Evolutionary conservation across 2,888 invertebrate genomes (phyloP).

Genomic region (Plagodis pulveraria): DNA sequence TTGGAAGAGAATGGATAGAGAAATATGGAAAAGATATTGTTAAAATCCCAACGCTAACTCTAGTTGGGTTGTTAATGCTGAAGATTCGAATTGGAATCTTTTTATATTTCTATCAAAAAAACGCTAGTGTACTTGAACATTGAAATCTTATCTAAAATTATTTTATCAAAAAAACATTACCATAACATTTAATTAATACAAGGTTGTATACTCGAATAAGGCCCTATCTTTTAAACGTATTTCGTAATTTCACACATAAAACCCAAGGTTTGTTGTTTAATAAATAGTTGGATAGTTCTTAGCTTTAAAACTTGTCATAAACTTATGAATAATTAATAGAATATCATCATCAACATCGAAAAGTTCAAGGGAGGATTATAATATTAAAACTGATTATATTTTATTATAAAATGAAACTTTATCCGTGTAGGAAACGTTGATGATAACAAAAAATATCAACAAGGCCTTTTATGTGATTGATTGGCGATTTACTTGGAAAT

Average conservation of each 20-base stretch:
- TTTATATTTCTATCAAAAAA: not conserved
- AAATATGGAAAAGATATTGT: constrained; percentile 3
- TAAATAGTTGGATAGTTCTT: constrained; percentile 46
- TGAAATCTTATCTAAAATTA: constrained; percentile 21
- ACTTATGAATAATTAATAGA: constrained; percentile 45
- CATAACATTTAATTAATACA: constrained; percentile 38
- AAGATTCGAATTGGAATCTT: not conserved
- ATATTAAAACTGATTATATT: constrained; percentile 27
- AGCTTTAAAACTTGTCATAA: constrained; percentile 39
- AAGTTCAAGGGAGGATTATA: constrained; percentile 53
- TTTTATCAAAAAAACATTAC: constrained; percentile 24
- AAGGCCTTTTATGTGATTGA: constrained; percentile 11
- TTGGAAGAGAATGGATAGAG: not conserved
- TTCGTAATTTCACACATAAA: constrained; percentile 48
- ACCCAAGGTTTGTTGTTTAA: constrained; percentile 52
- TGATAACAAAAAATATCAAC: constrained; percentile 8
- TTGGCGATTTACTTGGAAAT: constrained; percentile 14
- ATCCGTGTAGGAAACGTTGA: constrained; percentile 15
- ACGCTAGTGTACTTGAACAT: constrained; percentile 22
- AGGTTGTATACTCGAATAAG: constrained; percentile 32
- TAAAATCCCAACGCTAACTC: too few species aligned
- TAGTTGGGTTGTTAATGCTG: too few species aligned
- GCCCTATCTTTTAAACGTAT: constrained; percentile 38
- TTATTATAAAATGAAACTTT: constrained; percentile 7
- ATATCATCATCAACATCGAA: constrained; percentile 45